Conservation (phyloP, 2,888 invertebrate species). For the Eupithecia dodoneata region DNA sequence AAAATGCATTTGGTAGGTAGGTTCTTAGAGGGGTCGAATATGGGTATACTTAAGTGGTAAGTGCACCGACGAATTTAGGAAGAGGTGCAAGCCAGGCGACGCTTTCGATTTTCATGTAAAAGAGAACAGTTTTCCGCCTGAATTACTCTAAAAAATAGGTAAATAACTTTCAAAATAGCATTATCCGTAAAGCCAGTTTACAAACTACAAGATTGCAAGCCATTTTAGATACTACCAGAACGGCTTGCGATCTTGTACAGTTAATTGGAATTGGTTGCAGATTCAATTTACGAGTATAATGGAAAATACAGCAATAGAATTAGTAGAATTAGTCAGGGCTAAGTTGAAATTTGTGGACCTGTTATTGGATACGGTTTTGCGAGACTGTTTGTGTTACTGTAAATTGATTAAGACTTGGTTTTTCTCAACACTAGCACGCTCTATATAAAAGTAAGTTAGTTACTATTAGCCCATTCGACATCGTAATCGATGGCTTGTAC, state of each 20-base stretch:
- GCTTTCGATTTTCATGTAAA: background rate
- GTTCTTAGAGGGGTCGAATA: background rate
- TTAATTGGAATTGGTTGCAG: slow-evolving; percentile 7
- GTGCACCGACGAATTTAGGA: too few species aligned
- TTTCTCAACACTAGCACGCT: background rate
- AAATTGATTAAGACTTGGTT: slow-evolving; percentile 3
- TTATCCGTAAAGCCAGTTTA: background rate
- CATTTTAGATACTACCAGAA: background rate
- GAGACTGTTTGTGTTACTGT: background rate
- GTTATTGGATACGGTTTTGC: slow-evolving; percentile 5
- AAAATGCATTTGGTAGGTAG: background rate
- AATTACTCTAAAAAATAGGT: background rate
- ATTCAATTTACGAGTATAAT: slow-evolving; percentile 3
- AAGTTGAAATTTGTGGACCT: background rate
- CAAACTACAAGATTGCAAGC: background rate
- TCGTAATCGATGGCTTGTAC: background rate
- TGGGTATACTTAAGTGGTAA: background rate
- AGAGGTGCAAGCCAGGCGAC: too few species aligned
- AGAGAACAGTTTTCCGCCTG: background rate
- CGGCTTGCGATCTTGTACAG: slow-evolving; percentile 3
- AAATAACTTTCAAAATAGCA: background rate
- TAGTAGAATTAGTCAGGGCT: slow-evolving; percentile 7
- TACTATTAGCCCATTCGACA: background rate
- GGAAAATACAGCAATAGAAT: background rate
- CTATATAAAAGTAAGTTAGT: background rate